These are phyloP conservation scores for Serripes groenlandicus DNA, from an alignment of 2,888 invertebrate species.

Conservation along the genomic window DNA sequence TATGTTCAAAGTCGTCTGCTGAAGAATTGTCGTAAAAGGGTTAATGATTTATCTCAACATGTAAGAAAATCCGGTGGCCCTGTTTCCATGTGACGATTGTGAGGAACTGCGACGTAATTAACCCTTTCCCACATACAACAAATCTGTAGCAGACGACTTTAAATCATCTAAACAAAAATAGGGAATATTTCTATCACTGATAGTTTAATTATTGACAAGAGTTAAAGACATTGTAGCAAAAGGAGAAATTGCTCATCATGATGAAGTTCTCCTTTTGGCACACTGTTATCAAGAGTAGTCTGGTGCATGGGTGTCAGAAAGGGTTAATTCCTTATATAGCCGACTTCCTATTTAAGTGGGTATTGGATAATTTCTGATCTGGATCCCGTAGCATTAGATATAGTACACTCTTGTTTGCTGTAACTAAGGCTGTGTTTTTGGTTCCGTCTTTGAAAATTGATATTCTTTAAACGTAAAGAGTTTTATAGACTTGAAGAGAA, in stretches of 20 bases:
- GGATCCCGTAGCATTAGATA: not conserved
- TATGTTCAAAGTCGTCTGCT: too few species aligned
- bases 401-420: not conserved
- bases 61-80: too few species aligned
- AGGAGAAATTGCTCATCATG: not conserved
- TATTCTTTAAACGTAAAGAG: conserved; percentile 14
- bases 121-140: too few species aligned
- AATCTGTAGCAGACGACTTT: too few species aligned
- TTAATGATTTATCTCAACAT: too few species aligned
- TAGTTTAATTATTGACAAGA: too few species aligned
- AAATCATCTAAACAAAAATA: too few species aligned
- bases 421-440: not conserved
- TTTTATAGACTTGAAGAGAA: too few species aligned
- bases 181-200: too few species aligned
- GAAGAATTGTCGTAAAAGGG: too few species aligned
- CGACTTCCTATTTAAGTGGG: conserved; percentile 6
- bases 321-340: conserved; percentile 12
- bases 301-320: not conserved
- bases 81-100: too few species aligned
- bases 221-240: not conserved
- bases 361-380: conserved; percentile 11
- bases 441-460: conserved; percentile 17
- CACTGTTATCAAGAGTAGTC: not conserved
- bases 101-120: too few species aligned
- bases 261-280: not conserved